Base-by-base conservation (phyloP, 2,113 vertebrate genomes). In the Cavia aperea region DNA sequence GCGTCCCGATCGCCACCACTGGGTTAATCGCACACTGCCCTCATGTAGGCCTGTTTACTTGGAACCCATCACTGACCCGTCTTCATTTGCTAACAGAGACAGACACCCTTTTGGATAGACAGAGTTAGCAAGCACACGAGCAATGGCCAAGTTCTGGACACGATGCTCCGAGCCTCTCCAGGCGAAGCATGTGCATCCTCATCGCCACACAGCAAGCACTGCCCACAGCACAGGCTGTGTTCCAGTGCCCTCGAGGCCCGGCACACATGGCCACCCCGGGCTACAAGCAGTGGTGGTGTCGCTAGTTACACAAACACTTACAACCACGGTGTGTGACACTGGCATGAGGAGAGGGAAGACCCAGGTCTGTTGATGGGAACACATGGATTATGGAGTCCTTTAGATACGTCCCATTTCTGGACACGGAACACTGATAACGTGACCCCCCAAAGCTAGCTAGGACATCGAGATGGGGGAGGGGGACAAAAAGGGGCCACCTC, bases 361-460 rank as follows among this genome's bases (percentile, higher is more conserved):
- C 68, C 43, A 60, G 86, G 83, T 92, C 75, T 93, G 85, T 81
- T 93, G 36, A 65, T 19, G 21, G 29, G 62, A 66, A 31, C 11
- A 89, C 81, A 36, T 31, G 84, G 95, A 82, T 65, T 46, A 66
- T n/a, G 94, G 88, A 84, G 75, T 82, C 96, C 85, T 63, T 88
- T 49, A 91, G 93, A 91, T 83, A 21, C 1, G 91, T 77, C 94
- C 95, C 94, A 88, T 91, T 91, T 15, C 1, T 5, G 96, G 96
- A 75, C 92, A 95, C 93, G 95, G 94, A 83, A 82, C 13, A 73
- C 79, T 86, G 96, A 94, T 82, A 93, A 96, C 78, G 90, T 89
- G 95, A 91, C 86, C 89, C 96, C 96, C 97, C 97, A 96, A 92
- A 96, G 96, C 96, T 97, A 97, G 96, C 97, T 93, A 96, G 96